Base-by-base conservation (phyloP, 2,888 invertebrate species). In the Celastrina argiolus region DNA sequence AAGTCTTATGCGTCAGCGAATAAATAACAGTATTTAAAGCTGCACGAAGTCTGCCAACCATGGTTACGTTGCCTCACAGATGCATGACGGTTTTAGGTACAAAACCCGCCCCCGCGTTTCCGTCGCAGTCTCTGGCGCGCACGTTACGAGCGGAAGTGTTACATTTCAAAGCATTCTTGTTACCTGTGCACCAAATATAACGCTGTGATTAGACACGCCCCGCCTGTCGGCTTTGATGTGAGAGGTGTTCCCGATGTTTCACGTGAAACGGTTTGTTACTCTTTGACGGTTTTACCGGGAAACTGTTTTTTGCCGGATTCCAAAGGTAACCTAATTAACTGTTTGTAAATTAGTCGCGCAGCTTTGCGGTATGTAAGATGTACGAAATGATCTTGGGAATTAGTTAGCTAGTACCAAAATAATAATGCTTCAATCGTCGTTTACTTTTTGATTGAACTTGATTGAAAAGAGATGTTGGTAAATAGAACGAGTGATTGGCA, bases 81-180 rank as follows among this genome's bases (percentile, higher is more conserved):
- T 66, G 42, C 42, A 28, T 39, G 10, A 1, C n/a, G 16, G 14
- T 56, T 3, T 14, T 76, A 75, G 78, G 76, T 69, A 76, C 0
- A 64, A 74, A 73, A 56, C 8, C 28, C 3, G 1, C 22, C 12
- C 16, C 39, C 16, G 8, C 16, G 36, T 39, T 64, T n/a, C 41
- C 7, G 4, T 28, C 34, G 45, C 45, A 71, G 51, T 83, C 78
- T 80, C 69, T 77, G 79, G 56, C 69, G 31, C 61, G 56, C 63
- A 74, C 74, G 81, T 85, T 86, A 86, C 81, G 86, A 84, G 83
- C 89, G 89, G 89, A 90, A 90, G 88, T 88, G 84, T 89, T 80
- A 79, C 78, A 81, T 89, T 88, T 89, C 89, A 89, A 89, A 90
- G 89, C 87, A 88, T 88, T 88, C 88, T 86, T 85, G 88, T 88